A percentile compares a stretch with the other conserved stretches of the same genome.
Conservation (phyloP, 1,140 invertebrate species). For the Drosophila subpulchrella region DNA sequence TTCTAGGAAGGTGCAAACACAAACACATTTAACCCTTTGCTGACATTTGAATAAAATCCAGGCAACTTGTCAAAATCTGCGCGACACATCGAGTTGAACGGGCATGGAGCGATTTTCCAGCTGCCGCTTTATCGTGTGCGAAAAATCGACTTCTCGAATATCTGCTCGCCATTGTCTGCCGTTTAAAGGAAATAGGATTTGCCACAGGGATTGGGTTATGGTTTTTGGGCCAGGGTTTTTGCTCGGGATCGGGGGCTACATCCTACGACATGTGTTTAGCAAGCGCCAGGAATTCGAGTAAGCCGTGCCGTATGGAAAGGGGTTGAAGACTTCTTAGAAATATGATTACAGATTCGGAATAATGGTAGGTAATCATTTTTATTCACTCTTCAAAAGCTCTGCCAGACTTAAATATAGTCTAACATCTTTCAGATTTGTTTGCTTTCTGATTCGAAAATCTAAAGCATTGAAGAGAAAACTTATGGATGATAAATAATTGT, state of each 20-base stretch:
- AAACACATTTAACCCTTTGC: slow-evolving; percentile 68
- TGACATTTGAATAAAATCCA: slow-evolving; percentile 77
- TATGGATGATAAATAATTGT: too few species aligned
- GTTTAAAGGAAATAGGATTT: slow-evolving; percentile 67
- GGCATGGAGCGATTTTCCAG: slow-evolving; percentile 72
- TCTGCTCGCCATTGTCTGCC: slow-evolving; percentile 59
- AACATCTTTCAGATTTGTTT: neutral
- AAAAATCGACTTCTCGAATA: slow-evolving; percentile 70
- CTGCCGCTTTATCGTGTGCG: slow-evolving; percentile 74
- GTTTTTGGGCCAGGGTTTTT: neutral
- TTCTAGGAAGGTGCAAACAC: slow-evolving; percentile 44
- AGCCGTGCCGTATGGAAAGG: neutral
- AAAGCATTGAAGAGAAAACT: too few species aligned
- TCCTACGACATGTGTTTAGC: slow-evolving; percentile 63
- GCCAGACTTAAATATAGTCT: neutral
- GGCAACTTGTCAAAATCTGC: slow-evolving; percentile 75
- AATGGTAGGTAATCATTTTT: neutral
- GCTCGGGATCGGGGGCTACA: slow-evolving; percentile 23
- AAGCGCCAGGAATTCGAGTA: slow-evolving; percentile 42
- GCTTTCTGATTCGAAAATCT: neutral
- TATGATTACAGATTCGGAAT: neutral
- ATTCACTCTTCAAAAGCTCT: neutral
- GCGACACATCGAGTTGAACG: slow-evolving; percentile 35
- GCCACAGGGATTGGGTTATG: slow-evolving; percentile 20
- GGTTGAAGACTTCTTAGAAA: neutral